A percentile compares a stretch with the other conserved stretches of the same genome.
Evolutionary conservation across 2,888 invertebrate genomes (phyloP).

Genomic region (Cenopis cana): DNA sequence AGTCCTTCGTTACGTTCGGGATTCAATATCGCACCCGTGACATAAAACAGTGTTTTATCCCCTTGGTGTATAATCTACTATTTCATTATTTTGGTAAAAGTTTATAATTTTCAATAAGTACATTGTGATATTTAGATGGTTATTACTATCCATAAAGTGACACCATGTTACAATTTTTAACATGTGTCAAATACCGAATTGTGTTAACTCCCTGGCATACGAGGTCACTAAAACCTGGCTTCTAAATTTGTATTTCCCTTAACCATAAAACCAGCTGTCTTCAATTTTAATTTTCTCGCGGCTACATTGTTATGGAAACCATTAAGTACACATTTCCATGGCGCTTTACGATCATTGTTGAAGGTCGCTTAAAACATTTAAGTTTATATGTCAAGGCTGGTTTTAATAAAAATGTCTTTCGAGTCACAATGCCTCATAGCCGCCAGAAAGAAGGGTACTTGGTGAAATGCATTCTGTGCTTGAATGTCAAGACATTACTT

Average conservation of each 20-base stretch:
- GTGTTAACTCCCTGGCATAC: background rate
- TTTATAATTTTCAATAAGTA: too few species aligned
- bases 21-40: too few species aligned
- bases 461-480: constrained; percentile 7
- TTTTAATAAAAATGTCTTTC: constrained; percentile 33
- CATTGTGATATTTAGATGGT: too few species aligned
- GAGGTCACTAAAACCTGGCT: background rate
- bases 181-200: background rate
- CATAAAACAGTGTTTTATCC: too few species aligned
- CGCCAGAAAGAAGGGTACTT: constrained; percentile 3
- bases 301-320: constrained; percentile 15
- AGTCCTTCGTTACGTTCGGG: too few species aligned
- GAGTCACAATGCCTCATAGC: constrained; percentile 6
- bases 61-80: too few species aligned
- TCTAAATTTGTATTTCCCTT: background rate
- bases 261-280: constrained; percentile 18
- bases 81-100: too few species aligned
- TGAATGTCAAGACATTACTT: constrained; percentile 22
- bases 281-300: constrained; percentile 18
- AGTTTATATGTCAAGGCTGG: constrained; percentile 38
- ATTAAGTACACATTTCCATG: constrained; percentile 21
- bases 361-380: constrained; percentile 29
- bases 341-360: constrained; percentile 20
- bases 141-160: too few species aligned
- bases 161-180: too few species aligned